phyloP scores from a whole-genome alignment of 2,888 invertebrate genomes.

The Nymphalis urticae region DNA sequence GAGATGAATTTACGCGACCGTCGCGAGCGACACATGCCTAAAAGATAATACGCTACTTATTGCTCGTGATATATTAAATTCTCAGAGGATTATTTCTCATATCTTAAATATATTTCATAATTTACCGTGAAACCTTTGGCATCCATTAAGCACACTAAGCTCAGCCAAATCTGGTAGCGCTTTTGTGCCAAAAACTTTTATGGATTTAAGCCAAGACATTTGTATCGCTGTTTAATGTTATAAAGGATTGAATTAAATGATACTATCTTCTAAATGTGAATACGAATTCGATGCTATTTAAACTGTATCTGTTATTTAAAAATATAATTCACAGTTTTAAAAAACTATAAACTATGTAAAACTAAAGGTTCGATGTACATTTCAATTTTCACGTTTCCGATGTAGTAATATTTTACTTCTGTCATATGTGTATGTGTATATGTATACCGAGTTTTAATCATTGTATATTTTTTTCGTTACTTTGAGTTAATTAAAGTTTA shows the following conservation, averaged over 20 bases:
- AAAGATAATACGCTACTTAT: conserved; percentile 29
- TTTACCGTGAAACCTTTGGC: conserved; percentile 20
- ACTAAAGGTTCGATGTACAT: too few species aligned
- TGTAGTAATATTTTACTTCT: too few species aligned
- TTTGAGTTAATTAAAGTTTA: too few species aligned
- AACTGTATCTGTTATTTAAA: too few species aligned
- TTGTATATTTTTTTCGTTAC: too few species aligned
- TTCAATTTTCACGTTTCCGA: too few species aligned
- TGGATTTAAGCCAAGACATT: conserved; percentile 36
- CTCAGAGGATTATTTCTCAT: conserved; percentile 27
- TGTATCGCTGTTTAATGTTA: conserved; percentile 34
- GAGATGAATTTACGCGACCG: conserved; percentile 13
- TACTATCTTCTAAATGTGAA: conserved; percentile 15
- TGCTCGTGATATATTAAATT: conserved; percentile 28
- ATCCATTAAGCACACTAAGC: conserved; percentile 34
- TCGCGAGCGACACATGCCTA: conserved; percentile 21
- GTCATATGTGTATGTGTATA: too few species aligned
- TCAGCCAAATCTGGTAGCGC: conserved; percentile 34
- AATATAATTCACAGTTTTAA: too few species aligned
- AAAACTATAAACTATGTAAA: too few species aligned
- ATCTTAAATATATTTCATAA: conserved; percentile 29
- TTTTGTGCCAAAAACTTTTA: conserved; percentile 40
- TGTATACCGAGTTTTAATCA: too few species aligned
- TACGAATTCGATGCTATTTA: not conserved
- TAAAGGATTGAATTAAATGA: conserved; percentile 30